phyloP scores from a whole-genome alignment of 2,888 invertebrate genomes.

The Nipponacmea schrenckii region DNA sequence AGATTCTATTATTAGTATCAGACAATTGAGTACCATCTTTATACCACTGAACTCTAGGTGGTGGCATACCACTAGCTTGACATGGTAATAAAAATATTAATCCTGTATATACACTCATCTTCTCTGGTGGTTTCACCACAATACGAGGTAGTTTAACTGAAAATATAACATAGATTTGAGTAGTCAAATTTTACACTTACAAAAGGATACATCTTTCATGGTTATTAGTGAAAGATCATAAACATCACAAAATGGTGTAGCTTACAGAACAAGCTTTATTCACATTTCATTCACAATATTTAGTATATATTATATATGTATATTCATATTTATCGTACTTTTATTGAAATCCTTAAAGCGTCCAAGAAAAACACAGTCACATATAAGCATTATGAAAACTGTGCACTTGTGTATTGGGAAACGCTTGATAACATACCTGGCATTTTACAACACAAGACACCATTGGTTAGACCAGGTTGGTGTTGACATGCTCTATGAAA shows the following conservation, averaged over 20 bases:
- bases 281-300: no score
- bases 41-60: slow-evolving; percentile 60
- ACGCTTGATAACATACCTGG: slow-evolving; percentile 41
- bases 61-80: slow-evolving; percentile 57
- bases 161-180: slow-evolving; percentile 15
- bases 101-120: slow-evolving; percentile 53
- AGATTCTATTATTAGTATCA: slow-evolving; percentile 42
- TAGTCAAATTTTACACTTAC: neutral
- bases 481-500: slow-evolving; percentile 58
- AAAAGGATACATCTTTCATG: no score
- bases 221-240: neutral
- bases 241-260: neutral
- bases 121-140: slow-evolving; percentile 55
- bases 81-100: slow-evolving; percentile 61
- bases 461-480: slow-evolving; percentile 47
- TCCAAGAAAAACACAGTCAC: no score
- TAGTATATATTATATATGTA: no score
- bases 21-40: slow-evolving; percentile 55
- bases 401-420: neutral
- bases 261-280: no score
- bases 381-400: no score
- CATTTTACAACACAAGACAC: slow-evolving; percentile 59
- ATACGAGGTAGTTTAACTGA: slow-evolving; percentile 58
- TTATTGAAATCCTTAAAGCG: no score
- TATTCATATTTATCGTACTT: no score